A percentile compares a stretch with the other conserved stretches of the same genome.
phyloP scores from a whole-genome alignment of 2,797 vertebrate species.

The Enteromius thamalakanensis region DNA sequence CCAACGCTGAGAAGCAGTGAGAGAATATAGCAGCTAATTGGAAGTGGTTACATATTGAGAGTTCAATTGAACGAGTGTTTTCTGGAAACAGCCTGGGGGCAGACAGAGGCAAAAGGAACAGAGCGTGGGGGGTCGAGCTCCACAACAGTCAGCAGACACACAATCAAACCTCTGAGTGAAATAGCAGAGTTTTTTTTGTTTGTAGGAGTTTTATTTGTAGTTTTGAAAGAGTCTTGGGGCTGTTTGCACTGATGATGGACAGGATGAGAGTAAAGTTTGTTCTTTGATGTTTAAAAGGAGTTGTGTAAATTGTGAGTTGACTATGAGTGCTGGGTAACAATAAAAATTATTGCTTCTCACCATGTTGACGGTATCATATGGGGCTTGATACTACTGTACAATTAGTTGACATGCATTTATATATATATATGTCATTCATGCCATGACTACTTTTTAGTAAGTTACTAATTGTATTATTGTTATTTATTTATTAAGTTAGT shows the following conservation, averaged over 20 bases:
- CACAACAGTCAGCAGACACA: slow-evolving; percentile 38
- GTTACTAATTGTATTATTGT: no score
- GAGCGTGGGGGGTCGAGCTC: slow-evolving; percentile 3
- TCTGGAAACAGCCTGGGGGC: slow-evolving; percentile 49
- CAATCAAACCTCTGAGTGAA: slow-evolving; percentile 18
- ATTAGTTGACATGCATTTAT: neutral
- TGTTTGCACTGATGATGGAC: slow-evolving; percentile 16
- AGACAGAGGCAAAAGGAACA: slow-evolving; percentile 11
- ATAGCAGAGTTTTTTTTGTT: neutral
- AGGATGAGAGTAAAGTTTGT: slow-evolving; percentile 16
- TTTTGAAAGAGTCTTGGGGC: slow-evolving; percentile 32
- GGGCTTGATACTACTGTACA: neutral
- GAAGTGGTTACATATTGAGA: slow-evolving; percentile 52
- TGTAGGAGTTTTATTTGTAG: slow-evolving; percentile 22
- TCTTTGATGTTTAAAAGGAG: slow-evolving; percentile 21
- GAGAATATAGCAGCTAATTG: slow-evolving; percentile 52
- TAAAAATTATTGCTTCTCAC: neutral
- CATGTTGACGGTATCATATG: neutral
- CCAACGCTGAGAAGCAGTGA: slow-evolving; percentile 2
- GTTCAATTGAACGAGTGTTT: slow-evolving; percentile 58
- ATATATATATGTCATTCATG: no score
- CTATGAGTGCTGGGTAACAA: neutral
- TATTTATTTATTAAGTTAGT: no score
- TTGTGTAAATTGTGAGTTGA: slow-evolving; percentile 4
- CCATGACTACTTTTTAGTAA: no score